Evolutionary conservation across 2,888 invertebrate genomes (phyloP).

Genomic region (Sminthurinus aureus): DNA sequence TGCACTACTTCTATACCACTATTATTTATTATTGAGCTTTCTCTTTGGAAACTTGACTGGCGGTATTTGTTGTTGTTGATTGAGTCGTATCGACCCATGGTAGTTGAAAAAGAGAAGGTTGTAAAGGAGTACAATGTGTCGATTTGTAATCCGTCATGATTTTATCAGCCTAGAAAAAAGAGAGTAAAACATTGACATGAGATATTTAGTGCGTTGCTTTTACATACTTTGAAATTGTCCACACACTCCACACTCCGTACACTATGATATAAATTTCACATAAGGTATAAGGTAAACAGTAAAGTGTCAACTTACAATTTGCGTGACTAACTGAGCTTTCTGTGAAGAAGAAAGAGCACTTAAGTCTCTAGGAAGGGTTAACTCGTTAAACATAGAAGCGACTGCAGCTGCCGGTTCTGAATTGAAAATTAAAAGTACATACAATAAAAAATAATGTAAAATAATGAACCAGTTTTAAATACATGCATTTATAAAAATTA

Average conservation of each 20-base stretch:
- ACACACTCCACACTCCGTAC: neutral
- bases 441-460: neutral
- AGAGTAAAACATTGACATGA: slow-evolving; percentile 52
- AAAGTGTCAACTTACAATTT: slow-evolving; percentile 58
- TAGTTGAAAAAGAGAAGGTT: slow-evolving; percentile 70
- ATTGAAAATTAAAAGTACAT: neutral
- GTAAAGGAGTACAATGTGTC: slow-evolving; percentile 85
- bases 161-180: slow-evolving; percentile 73
- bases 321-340: slow-evolving; percentile 59
- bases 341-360: slow-evolving; percentile 53
- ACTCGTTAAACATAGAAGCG: slow-evolving; percentile 16
- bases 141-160: slow-evolving; percentile 86
- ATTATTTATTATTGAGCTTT: neutral
- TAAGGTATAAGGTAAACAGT: neutral
- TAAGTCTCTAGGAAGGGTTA: slow-evolving; percentile 52
- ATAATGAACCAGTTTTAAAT: neutral
- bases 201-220: neutral
- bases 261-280: neutral
- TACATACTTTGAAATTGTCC: neutral
- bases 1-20: too few relatives aligned
- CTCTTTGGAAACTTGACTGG: neutral
- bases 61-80: neutral
- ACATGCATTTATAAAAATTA: too few relatives aligned
- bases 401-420: slow-evolving; percentile 10
- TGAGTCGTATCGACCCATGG: slow-evolving; percentile 65